Conservation (phyloP, 2,888 invertebrate genomes). For the Chymomyza procnemis region DNA sequence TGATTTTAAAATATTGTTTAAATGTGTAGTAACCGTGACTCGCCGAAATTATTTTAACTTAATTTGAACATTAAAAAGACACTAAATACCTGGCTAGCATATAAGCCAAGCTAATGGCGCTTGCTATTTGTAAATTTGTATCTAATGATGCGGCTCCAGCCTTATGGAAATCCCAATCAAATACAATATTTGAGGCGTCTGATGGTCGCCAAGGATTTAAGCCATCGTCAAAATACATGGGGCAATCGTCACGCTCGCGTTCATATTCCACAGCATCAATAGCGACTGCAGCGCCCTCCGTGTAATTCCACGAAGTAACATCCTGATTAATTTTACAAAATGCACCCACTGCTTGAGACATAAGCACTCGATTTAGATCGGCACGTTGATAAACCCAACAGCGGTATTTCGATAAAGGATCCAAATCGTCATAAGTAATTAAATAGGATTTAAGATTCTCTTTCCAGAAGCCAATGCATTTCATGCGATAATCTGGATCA, state of each 20-base stretch:
- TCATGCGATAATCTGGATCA: slow-evolving; percentile 97
- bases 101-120: slow-evolving; percentile 22
- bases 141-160: slow-evolving; percentile 56
- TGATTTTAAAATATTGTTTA: too few species aligned
- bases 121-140: slow-evolving; percentile 1
- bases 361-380: slow-evolving; percentile 91
- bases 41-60: slow-evolving; percentile 21
- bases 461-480: slow-evolving; percentile 98
- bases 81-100: slow-evolving; percentile 32
- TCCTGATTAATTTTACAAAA: slow-evolving; percentile 94
- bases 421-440: slow-evolving; percentile 96
- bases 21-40: too few species aligned
- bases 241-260: slow-evolving; percentile 96
- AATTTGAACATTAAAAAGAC: slow-evolving; percentile 23
- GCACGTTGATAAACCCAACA: slow-evolving; percentile 99
- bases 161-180: slow-evolving; percentile 81
- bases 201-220: slow-evolving; percentile 88
- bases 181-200: slow-evolving; percentile 86
- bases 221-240: slow-evolving; percentile 98
- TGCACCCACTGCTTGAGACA: slow-evolving; percentile 93
- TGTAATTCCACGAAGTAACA: slow-evolving; percentile 91
- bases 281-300: slow-evolving; percentile 95
- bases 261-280: slow-evolving; percentile 95
- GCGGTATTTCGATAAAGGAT: slow-evolving; percentile 95
- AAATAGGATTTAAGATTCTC: slow-evolving; percentile 97